Conservation (phyloP, 2,113 vertebrate genomes). For the Chloroceryle aenea region DNA sequence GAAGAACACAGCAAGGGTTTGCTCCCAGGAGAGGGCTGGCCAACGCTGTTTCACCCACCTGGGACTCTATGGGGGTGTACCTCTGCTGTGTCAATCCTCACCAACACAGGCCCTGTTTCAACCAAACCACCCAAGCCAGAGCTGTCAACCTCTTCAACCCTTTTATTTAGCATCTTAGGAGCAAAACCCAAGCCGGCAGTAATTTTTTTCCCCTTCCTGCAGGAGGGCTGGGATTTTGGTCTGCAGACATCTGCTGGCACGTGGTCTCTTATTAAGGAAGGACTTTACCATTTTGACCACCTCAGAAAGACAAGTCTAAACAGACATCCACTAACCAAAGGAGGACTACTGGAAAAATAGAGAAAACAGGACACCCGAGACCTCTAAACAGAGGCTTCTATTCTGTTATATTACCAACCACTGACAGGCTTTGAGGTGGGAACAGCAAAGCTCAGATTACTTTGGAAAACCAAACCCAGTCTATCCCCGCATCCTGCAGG, state of each 20-base stretch:
- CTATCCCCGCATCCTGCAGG: accelerated
- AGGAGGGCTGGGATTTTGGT: neutral
- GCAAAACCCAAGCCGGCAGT: neutral
- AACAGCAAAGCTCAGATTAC: neutral
- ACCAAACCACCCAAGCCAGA: neutral
- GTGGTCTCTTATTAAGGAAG: neutral
- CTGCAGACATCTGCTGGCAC: neutral
- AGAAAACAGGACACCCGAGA: neutral
- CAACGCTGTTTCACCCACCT: neutral
- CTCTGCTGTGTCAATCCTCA: neutral
- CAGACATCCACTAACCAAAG: neutral
- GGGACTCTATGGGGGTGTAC: neutral
- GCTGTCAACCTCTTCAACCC: accelerated
- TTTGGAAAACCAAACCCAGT: neutral
- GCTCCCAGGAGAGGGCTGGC: neutral
- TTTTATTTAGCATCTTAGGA: neutral
- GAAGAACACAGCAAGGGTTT: accelerated
- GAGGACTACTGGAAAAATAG: neutral
- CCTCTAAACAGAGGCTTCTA: no score
- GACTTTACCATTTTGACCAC: neutral
- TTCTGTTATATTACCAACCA: neutral
- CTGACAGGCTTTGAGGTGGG: neutral
- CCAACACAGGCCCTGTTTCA: neutral
- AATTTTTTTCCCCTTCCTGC: neutral
- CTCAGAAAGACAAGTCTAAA: neutral